phyloP scores from a whole-genome alignment of 2,888 invertebrate species.

The Dorcus hopei region DNA sequence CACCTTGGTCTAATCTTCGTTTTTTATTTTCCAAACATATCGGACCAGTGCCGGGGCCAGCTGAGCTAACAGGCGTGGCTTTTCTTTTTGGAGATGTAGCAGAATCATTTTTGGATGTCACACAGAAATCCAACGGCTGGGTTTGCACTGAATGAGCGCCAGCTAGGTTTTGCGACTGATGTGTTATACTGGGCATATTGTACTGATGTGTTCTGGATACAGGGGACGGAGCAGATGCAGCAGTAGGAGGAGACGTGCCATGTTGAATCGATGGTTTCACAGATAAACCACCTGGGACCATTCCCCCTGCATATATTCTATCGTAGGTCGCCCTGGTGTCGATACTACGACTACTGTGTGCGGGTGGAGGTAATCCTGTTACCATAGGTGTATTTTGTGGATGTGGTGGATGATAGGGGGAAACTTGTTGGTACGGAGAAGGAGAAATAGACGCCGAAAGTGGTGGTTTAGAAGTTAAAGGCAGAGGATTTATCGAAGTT shows the following conservation, averaged over 20 bases:
- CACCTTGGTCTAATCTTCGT: conserved; percentile 56
- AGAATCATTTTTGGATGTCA: conserved; percentile 50
- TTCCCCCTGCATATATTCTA: conserved; percentile 35
- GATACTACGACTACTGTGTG: conserved; percentile 48
- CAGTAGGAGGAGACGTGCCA: conserved; percentile 52
- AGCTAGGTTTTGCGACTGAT: conserved; percentile 37
- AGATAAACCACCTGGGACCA: conserved; percentile 39
- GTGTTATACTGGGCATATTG: conserved; percentile 49
- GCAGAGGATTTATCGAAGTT: conserved; percentile 50
- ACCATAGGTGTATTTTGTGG: conserved; percentile 41
- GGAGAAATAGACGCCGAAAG: conserved; percentile 50
- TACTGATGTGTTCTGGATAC: conserved; percentile 49
- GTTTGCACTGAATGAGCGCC: conserved; percentile 62
- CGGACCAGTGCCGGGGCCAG: conserved; percentile 50
- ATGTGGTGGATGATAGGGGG: conserved; percentile 48
- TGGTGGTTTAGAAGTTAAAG: conserved; percentile 58
- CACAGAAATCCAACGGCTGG: conserved; percentile 75
- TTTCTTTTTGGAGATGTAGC: conserved; percentile 62
- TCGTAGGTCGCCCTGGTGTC: conserved; percentile 36
- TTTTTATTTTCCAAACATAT: conserved; percentile 62
- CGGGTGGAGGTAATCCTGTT: conserved; percentile 56
- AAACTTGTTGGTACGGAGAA: conserved; percentile 49
- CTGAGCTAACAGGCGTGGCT: conserved; percentile 50
- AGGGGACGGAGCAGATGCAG: conserved; percentile 47
- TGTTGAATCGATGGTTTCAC: conserved; percentile 48